Evolutionary conservation across 2,888 invertebrate genomes (phyloP).

Genomic region (Byasa hedistus): DNA sequence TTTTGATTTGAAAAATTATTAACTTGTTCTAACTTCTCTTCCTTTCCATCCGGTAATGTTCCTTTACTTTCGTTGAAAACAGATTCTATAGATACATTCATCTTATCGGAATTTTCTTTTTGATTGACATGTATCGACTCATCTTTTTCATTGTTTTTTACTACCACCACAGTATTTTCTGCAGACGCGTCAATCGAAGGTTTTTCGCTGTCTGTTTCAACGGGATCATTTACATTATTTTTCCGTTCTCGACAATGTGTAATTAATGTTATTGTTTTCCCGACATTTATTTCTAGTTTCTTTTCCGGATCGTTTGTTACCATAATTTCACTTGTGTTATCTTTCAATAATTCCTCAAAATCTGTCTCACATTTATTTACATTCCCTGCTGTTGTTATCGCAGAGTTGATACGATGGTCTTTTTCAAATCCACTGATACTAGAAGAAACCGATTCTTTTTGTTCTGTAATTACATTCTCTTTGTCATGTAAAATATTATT

Average conservation of each 20-base stretch:
- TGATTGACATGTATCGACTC: neutral
- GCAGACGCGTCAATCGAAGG: slow-evolving; percentile 23
- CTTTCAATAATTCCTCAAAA: slow-evolving; percentile 74
- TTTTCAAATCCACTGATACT: slow-evolving; percentile 17
- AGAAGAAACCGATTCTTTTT: slow-evolving; percentile 13
- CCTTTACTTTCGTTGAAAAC: slow-evolving; percentile 10
- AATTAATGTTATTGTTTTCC: slow-evolving; percentile 58
- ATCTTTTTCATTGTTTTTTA: slow-evolving; percentile 13
- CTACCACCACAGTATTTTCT: neutral
- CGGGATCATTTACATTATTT: slow-evolving; percentile 35
- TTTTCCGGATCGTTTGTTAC: slow-evolving; percentile 66
- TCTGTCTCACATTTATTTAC: slow-evolving; percentile 69
- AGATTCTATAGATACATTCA: slow-evolving; percentile 9
- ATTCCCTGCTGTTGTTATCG: slow-evolving; percentile 39
- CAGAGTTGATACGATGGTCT: slow-evolving; percentile 38
- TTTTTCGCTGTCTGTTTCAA: slow-evolving; percentile 34
- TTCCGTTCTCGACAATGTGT: slow-evolving; percentile 43
- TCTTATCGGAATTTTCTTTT: slow-evolving; percentile 1
- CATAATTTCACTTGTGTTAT: slow-evolving; percentile 75
- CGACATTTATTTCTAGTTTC: slow-evolving; percentile 67
- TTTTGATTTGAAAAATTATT: neutral
- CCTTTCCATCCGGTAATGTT: neutral
- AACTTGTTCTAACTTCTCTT: slow-evolving; percentile 6
- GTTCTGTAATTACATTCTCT: slow-evolving; percentile 26
- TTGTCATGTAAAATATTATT: slow-evolving; percentile 27